phyloP scores from a whole-genome alignment of 2,113 vertebrate genomes.

The Lycaon pictus region DNA sequence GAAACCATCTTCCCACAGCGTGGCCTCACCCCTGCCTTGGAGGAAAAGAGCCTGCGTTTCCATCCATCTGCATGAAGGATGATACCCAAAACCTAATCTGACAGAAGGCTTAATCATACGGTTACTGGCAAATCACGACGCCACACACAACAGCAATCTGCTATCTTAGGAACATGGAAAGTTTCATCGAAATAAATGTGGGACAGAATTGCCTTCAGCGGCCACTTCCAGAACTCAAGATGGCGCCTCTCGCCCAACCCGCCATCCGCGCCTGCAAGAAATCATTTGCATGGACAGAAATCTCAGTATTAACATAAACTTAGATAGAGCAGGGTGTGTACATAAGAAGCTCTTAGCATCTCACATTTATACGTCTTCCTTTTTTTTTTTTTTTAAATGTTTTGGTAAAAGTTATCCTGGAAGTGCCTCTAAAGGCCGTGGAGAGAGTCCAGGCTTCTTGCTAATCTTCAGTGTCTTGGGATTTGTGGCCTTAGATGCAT shows the following conservation, averaged over 20 bases:
- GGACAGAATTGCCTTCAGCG: fast-evolving
- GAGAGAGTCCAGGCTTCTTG: not conserved
- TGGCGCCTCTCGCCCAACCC: fast-evolving
- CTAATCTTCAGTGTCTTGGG: too few species aligned
- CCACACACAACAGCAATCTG: not conserved
- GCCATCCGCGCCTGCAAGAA: fast-evolving
- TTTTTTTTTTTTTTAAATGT: not conserved
- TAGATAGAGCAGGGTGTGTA: fast-evolving
- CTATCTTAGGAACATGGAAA: fast-evolving
- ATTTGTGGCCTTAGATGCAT: not conserved
- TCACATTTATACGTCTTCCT: not conserved
- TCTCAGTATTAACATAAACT: not conserved
- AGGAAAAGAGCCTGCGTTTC: not conserved
- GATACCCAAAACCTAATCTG: not conserved
- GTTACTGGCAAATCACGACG: not conserved
- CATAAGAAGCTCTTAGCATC: not conserved
- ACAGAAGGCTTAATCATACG: not conserved
- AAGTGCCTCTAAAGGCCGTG: not conserved
- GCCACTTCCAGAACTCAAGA: not conserved
- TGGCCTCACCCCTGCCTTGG: not conserved
- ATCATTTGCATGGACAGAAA: not conserved
- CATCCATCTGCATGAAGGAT: not conserved
- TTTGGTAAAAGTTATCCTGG: not conserved
- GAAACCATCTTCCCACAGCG: not conserved
- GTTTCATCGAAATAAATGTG: not conserved